Base-by-base conservation (phyloP, 2,113 vertebrate genomes). In the Tragelaphus scriptus region DNA sequence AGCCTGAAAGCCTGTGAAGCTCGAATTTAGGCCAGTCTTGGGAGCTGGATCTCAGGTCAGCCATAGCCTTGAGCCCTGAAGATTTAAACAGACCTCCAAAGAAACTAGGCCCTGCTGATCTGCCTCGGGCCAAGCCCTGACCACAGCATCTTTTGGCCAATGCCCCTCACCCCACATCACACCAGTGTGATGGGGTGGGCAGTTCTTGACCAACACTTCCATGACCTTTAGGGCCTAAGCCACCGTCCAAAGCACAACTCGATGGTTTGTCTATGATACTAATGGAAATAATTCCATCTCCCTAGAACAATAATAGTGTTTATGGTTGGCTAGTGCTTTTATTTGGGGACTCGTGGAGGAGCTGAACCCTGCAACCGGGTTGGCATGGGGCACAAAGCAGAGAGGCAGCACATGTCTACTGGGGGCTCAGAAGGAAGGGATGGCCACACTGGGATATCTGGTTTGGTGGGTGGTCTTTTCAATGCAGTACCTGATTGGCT, bases 341-440 rank as follows among this genome's bases (percentile, higher is more conserved):
- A 2, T 68, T 2, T 58, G 21, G 47, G 40, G 21, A 26, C 11
- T 44, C 6, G 1, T 2, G 4, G 55, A 81, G 47, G 40, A n/a
- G 89, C 28, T 87, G 75, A 28, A n/a, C 30, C 40, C 75, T 86
- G 49, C 7, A 15, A 25, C 59, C 16, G 10, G n/a, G 40, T 3
- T 63, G 77, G 53, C 47, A 47, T 36, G n/a, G 47, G 5, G 3
- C 65, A 59, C 40, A 40, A 88, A 85, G 85, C 58, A 14, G 36
- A 75, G 61, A 55, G 17, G 5, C 14, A 51, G 30, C 30, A 47
- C 5, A 3, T 6, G n/a, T 7, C 63, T 6, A n/a, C 0, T 14
- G 40, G 23, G 23, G n/a, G 26, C 49, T 81, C 49, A 21, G 61
- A 81, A 49, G 28, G 25, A 88, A 84, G 71, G 51, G 21, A 12